Base-by-base conservation (phyloP, 2,113 vertebrate genomes). In the Coptodon bakossiorum region DNA sequence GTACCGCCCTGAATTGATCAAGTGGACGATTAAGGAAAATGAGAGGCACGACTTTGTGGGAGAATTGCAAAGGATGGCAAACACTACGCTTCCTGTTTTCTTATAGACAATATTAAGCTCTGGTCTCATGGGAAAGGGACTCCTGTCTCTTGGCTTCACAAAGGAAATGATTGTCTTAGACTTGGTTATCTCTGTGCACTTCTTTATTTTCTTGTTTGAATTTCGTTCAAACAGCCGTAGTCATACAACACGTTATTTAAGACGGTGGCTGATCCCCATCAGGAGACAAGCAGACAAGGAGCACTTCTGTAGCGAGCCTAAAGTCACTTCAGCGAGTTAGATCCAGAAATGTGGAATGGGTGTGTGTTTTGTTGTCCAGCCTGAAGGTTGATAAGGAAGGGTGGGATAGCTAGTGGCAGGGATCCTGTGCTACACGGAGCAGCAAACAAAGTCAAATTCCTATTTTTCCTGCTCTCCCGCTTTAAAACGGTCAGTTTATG, bases 221-320 rank as follows among this genome's bases (percentile, higher is more conserved):
- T 89, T 80, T 43, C 59, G 76, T 76, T 82, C 73, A 78, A 89
- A 6, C 83, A 84, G 85, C 78, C 9, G 56, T 68, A 45, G 88
- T 91, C 86, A 66, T 73, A 54, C 82, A 73, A 87, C 85, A 57
- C 14, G 94, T 93, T 93, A 95, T 90, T 94, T 90, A 94, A 95
- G 94, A 93, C 86, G 8, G 85, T 22, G 87, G 85, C 89, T 91
- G 94, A 93, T 94, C 85, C 57, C 84, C 84, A 91, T 92, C 92
- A 12, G 80, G 85, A 85, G 73, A 12, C 81, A 10, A 24, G 81
- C 45, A 52, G 86, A 95, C 92, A 92, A 94, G 86, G 93, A 85
- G 81, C 1, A 73, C 86, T 85, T 90, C 89, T 92, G 87, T 92
- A 2, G 71, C 19, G 5, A 54, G 3, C 59, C 90, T 45, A 11